A percentile compares a stretch with the other conserved stretches of the same genome.
phyloP scores from a whole-genome alignment of 2,888 invertebrate species.

The Silvanus unidentatus region DNA sequence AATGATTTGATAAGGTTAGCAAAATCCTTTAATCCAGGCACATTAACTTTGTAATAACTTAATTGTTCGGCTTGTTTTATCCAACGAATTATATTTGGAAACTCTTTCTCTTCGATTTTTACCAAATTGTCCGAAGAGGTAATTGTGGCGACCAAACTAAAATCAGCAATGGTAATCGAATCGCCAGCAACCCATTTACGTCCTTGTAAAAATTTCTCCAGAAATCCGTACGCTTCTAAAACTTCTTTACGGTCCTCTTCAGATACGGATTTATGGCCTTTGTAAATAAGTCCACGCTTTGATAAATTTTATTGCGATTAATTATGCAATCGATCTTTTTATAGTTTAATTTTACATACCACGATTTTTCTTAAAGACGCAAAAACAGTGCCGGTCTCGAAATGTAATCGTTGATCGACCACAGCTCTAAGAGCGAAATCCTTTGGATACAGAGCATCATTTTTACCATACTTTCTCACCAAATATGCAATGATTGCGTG shows the following conservation, averaged over 20 bases:
- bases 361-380: background rate
- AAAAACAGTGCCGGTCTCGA: slow-evolving; percentile 47
- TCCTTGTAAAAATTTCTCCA: slow-evolving; percentile 47
- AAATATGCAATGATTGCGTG: slow-evolving; percentile 47
- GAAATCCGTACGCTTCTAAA: slow-evolving; percentile 44
- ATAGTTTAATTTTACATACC: too few relatives aligned
- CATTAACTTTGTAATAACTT: slow-evolving; percentile 16
- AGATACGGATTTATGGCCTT: background rate
- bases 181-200: slow-evolving; percentile 50
- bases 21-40: slow-evolving; percentile 1
- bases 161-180: slow-evolving; percentile 32
- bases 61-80: slow-evolving; percentile 31
- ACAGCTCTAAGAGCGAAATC: slow-evolving; percentile 46
- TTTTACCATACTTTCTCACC: slow-evolving; percentile 48
- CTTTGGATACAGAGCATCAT: slow-evolving; percentile 49
- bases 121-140: slow-evolving; percentile 38
- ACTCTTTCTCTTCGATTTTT: slow-evolving; percentile 30
- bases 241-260: slow-evolving; percentile 34
- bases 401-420: slow-evolving; percentile 49
- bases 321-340: too few relatives aligned
- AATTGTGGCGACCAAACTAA: slow-evolving; percentile 38
- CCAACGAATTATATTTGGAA: slow-evolving; percentile 35
- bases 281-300: too few relatives aligned
- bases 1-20: background rate
- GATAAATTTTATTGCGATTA: too few relatives aligned